A percentile compares a stretch with the other conserved stretches of the same genome.
Evolutionary conservation across 1,140 invertebrate genomes (phyloP).

Genomic region (Halesus radiatus): DNA sequence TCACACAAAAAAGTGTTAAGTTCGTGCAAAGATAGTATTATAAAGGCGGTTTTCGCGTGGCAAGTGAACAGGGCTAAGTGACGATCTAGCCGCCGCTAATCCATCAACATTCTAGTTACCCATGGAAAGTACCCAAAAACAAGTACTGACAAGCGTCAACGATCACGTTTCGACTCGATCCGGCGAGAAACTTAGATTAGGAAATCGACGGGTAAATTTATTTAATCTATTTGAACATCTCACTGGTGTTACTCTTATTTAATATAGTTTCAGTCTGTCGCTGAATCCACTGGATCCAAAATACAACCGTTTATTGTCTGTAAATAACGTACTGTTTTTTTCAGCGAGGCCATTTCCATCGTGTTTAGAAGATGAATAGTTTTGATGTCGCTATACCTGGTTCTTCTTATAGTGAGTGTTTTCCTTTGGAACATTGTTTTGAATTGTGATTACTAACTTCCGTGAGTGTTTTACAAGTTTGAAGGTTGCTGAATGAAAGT

Average conservation of each 20-base stretch:
- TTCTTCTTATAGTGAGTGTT: conserved; percentile 38
- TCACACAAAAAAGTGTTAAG: too few relatives aligned
- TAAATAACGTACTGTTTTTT: conserved; percentile 29
- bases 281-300: too few relatives aligned
- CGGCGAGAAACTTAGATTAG: conserved; percentile 33
- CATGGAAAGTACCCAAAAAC: conserved; percentile 18
- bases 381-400: conserved; percentile 41
- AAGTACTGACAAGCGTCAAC: conserved; percentile 39
- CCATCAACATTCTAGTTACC: neutral
- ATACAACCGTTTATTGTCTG: neutral
- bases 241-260: too few relatives aligned
- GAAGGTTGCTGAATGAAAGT: neutral
- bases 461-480: too few relatives aligned
- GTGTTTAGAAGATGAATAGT: conserved; percentile 42
- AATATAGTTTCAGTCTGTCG: too few relatives aligned
- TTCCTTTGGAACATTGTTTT: neutral
- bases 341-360: conserved; percentile 40
- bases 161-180: conserved; percentile 46
- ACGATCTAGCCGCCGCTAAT: neutral
- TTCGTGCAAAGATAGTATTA: neutral
- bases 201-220: conserved; percentile 41
- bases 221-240: neutral
- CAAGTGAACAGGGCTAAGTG: neutral
- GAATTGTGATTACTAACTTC: neutral
- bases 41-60: neutral